Base-by-base conservation (phyloP, 2,888 invertebrate species). In the Tromatobia lineatoria region DNA sequence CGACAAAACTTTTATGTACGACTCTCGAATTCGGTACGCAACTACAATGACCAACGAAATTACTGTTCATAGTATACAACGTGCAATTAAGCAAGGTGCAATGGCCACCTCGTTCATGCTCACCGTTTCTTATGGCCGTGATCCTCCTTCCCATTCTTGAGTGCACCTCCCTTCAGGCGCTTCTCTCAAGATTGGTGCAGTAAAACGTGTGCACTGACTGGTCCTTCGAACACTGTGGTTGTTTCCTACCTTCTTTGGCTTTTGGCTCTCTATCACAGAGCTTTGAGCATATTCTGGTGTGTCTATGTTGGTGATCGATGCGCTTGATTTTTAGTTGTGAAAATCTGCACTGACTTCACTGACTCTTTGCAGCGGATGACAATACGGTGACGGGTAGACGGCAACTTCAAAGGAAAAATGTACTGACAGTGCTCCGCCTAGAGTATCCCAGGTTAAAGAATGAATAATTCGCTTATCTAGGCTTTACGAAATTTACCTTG, bases 181-280 rank as follows among this genome's bases (percentile, higher is more conserved):
- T 61, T 82, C 47, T 13, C 71, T 45, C 52, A 70, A 69, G 73
- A 77, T 80, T 81, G 84, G 78, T 64, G 64, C 78, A 81, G 81
- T 84, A 84, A 84, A 84, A 81, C 73, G 81, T 81, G 69, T 74
- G 54, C 84, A 69, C 69, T 74, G 74, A 78, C 84, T 81, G 84
- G 80, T 81, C 74, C 77, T 45, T 78, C 78, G 34, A 59, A 18
- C 54, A 70, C 61, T 74, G 29, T 52, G 52, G 57, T 69, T 78
- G 61, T 64, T 80, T 77, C 42, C 29, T 64, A 7, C 23, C 23
- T 64, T 70, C 42, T n/a, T 18, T 45, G 11, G 18, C 15, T 13
- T 34, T 47, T 18, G 73, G 42, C 64, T 20, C 42, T 74, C 45
- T 23, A 18, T 59, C 73, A 25, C 34, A 7, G 61, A 29, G 13